Percentiles rank a stretch among this genome's conserved stretches.
Conservation (phyloP, 2,797 vertebrate species). For the Enteromius anoplus region DNA sequence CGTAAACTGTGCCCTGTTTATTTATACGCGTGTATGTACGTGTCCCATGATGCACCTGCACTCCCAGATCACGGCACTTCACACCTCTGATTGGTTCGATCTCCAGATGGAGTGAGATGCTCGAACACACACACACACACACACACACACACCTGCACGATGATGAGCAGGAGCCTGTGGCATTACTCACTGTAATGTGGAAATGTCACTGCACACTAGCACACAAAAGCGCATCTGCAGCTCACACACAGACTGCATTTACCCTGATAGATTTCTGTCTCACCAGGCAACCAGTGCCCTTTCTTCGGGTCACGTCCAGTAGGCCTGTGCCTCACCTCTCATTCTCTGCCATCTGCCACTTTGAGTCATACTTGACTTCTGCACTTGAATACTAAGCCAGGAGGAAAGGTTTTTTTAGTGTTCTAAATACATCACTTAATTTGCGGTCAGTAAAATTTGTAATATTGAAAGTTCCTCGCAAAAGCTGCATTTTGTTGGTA, state of each 20-base stretch:
- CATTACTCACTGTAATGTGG: constrained; percentile 54
- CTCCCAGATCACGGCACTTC: constrained; percentile 31
- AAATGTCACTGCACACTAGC: constrained; percentile 55
- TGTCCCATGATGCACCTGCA: constrained; percentile 24
- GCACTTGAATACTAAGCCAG: constrained; percentile 2
- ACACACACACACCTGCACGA: constrained; percentile 22
- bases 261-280: constrained; percentile 49
- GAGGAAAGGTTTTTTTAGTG: neutral
- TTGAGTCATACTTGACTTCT: neutral
- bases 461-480: neutral
- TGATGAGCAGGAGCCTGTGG: constrained; percentile 40
- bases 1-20: constrained; percentile 9
- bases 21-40: constrained; percentile 33
- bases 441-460: neutral
- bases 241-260: constrained; percentile 27
- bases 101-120: constrained; percentile 47
- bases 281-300: constrained; percentile 27
- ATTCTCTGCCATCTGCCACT: constrained; percentile 14
- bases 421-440: neutral
- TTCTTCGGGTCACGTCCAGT: constrained; percentile 9
- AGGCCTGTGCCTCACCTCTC: constrained; percentile 33
- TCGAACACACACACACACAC: too few relatives aligned
- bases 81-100: constrained; percentile 50
- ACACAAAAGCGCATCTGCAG: constrained; percentile 19
- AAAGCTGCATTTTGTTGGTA: neutral